A percentile compares a stretch with the other conserved stretches of the same genome.
Evolutionary conservation across 2,113 vertebrate genomes (phyloP).

Genomic region (Syngnathoides biaculeatus): DNA sequence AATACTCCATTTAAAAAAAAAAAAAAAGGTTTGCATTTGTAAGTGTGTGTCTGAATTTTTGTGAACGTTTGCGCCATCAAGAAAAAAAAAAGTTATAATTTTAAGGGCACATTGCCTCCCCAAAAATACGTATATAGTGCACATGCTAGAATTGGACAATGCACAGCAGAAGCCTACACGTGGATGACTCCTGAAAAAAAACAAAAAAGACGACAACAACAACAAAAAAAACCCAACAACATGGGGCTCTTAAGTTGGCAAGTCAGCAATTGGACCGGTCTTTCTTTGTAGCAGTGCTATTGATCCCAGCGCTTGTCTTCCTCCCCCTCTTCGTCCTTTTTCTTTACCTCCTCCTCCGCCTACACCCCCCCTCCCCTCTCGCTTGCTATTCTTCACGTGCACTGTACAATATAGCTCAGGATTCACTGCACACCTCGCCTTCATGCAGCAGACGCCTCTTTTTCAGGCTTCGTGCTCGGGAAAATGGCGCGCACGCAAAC

Average conservation of each 20-base stretch:
- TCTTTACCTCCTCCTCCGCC: slow-evolving; percentile 14
- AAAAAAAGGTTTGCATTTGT: slow-evolving; percentile 50
- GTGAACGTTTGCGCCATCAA: slow-evolving; percentile 16
- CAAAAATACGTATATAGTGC: background rate
- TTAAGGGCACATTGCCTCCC: background rate
- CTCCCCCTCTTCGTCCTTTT: background rate
- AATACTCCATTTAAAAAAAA: background rate
- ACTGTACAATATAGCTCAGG: slow-evolving; percentile 61
- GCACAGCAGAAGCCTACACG: slow-evolving; percentile 38
- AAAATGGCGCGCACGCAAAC: background rate
- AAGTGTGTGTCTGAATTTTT: slow-evolving; percentile 21
- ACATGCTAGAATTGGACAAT: slow-evolving; percentile 4
- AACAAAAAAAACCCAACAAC: too few species aligned
- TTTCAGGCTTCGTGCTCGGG: background rate
- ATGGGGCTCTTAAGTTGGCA: slow-evolving; percentile 47
- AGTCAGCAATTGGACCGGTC: slow-evolving; percentile 37
- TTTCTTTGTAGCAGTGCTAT: slow-evolving; percentile 52
- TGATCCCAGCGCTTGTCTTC: slow-evolving; percentile 43
- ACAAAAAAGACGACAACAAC: too few species aligned
- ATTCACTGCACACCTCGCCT: slow-evolving; percentile 13
- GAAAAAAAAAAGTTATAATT: background rate
- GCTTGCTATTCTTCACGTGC: slow-evolving; percentile 68
- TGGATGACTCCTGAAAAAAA: slow-evolving; percentile 31
- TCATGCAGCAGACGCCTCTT: background rate
- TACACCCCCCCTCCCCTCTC: slow-evolving; percentile 36